phyloP scores from a whole-genome alignment of 2,888 invertebrate species.

The Diarsia dahlii region DNA sequence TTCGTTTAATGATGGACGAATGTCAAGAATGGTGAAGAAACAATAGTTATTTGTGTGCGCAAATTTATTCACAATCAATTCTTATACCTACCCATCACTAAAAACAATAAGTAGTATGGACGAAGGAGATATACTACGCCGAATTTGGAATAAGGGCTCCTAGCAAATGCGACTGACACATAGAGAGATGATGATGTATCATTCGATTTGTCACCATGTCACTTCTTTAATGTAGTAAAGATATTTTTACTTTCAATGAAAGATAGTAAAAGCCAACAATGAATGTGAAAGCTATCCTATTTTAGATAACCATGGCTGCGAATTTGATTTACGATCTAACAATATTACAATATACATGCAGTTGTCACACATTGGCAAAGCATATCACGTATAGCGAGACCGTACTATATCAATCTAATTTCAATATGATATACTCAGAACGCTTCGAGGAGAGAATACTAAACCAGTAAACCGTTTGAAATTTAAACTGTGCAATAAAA shows the following conservation, averaged over 20 bases:
- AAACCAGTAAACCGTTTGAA: constrained; percentile 7
- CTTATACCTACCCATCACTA: background rate
- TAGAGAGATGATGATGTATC: background rate
- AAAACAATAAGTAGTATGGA: background rate
- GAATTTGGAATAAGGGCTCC: too few species aligned
- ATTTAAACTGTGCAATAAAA: constrained; percentile 8
- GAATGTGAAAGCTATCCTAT: background rate
- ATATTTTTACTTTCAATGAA: background rate
- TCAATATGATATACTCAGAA: constrained; percentile 49
- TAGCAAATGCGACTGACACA: too few species aligned
- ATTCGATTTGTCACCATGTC: background rate
- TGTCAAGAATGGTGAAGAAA: constrained; percentile 41
- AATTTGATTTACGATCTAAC: constrained; percentile 15
- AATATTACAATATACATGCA: constrained; percentile 14
- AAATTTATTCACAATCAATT: constrained; percentile 18
- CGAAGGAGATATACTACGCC: background rate
- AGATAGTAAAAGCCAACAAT: background rate
- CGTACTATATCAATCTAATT: constrained; percentile 50
- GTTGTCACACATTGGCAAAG: constrained; percentile 28
- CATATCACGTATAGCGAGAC: constrained; percentile 40
- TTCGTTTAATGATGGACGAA: constrained; percentile 23
- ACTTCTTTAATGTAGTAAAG: background rate
- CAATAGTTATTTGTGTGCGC: constrained; percentile 18
- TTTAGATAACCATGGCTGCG: background rate
- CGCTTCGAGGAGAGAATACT: constrained; percentile 43